Evolutionary conservation across 2,888 invertebrate genomes (phyloP).

Genomic region (Melanchra persicariae): DNA sequence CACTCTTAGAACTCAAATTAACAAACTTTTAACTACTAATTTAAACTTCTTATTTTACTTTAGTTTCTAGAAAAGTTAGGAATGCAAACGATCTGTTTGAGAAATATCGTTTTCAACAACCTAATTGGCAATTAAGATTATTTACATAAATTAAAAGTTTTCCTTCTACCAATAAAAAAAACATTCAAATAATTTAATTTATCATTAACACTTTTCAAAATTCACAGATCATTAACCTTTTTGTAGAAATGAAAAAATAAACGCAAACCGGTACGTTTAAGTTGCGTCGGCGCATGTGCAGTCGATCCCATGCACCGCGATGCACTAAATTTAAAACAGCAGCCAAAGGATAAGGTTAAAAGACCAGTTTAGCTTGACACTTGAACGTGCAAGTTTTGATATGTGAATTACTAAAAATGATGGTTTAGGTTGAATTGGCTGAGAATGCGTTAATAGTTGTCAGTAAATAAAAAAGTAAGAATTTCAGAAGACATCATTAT

Average conservation of each 20-base stretch:
- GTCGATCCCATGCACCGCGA: slow-evolving; percentile 75
- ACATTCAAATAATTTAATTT: neutral
- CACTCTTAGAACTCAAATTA: slow-evolving; percentile 41
- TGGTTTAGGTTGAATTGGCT: neutral
- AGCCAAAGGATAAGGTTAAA: slow-evolving; percentile 65
- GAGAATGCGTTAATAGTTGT: neutral
- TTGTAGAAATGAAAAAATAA: slow-evolving; percentile 30
- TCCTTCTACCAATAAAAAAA: neutral
- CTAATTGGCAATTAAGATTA: slow-evolving; percentile 40
- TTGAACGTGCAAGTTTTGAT: slow-evolving; percentile 15
- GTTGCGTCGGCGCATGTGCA: slow-evolving; percentile 75
- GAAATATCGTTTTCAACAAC: slow-evolving; percentile 29
- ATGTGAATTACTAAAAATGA: neutral
- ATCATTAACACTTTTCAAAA: slow-evolving; percentile 6
- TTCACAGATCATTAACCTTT: slow-evolving; percentile 30
- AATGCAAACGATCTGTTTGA: slow-evolving; percentile 33
- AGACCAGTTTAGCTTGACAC: slow-evolving; percentile 60
- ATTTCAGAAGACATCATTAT: neutral
- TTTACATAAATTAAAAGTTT: slow-evolving; percentile 33
- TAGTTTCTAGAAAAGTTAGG: slow-evolving; percentile 29
- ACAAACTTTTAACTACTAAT: slow-evolving; percentile 44
- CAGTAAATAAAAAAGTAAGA: neutral
- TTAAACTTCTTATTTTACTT: slow-evolving; percentile 45
- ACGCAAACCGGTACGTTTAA: slow-evolving; percentile 61
- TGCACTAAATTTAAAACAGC: slow-evolving; percentile 82